phyloP scores from a whole-genome alignment of 2,888 invertebrate genomes.

The Nebria brevicollis region DNA sequence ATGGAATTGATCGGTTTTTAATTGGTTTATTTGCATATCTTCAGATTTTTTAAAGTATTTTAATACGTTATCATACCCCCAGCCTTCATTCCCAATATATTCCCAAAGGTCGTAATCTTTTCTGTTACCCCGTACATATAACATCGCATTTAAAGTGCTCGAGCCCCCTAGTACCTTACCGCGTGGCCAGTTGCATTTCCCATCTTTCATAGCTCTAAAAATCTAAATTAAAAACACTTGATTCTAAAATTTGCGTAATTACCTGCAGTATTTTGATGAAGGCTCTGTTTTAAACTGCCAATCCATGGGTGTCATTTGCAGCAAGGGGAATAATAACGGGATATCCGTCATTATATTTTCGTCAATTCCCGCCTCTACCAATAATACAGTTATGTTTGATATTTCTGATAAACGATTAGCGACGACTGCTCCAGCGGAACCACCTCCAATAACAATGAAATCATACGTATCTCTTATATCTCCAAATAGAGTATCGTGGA shows the following conservation, averaged over 20 bases:
- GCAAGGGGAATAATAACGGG: slow-evolving; percentile 75
- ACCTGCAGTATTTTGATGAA: slow-evolving; percentile 72
- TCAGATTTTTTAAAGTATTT: slow-evolving; percentile 85
- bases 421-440: slow-evolving; percentile 83
- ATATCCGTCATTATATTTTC: slow-evolving; percentile 78
- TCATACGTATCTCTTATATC: slow-evolving; percentile 74
- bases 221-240: slow-evolving; percentile 60
- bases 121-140: slow-evolving; percentile 85
- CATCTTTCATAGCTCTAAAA: slow-evolving; percentile 70
- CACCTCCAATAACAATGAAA: slow-evolving; percentile 83
- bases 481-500: slow-evolving; percentile 67
- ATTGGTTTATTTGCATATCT: slow-evolving; percentile 75
- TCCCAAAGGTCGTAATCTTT: slow-evolving; percentile 90
- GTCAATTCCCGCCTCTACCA: slow-evolving; percentile 84
- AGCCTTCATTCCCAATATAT: slow-evolving; percentile 77
- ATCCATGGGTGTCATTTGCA: slow-evolving; percentile 80
- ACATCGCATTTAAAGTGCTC: slow-evolving; percentile 89
- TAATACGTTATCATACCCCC: slow-evolving; percentile 80
- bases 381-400: slow-evolving; percentile 74
- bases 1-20: slow-evolving; percentile 72
- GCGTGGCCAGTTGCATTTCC: slow-evolving; percentile 78
- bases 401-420: slow-evolving; percentile 83
- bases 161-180: slow-evolving; percentile 84
- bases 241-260: neutral
- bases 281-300: slow-evolving; percentile 86